A percentile compares a stretch with the other conserved stretches of the same genome.
Conservation (phyloP, 2,797 vertebrate species). For the Sparidentex hasta region DNA sequence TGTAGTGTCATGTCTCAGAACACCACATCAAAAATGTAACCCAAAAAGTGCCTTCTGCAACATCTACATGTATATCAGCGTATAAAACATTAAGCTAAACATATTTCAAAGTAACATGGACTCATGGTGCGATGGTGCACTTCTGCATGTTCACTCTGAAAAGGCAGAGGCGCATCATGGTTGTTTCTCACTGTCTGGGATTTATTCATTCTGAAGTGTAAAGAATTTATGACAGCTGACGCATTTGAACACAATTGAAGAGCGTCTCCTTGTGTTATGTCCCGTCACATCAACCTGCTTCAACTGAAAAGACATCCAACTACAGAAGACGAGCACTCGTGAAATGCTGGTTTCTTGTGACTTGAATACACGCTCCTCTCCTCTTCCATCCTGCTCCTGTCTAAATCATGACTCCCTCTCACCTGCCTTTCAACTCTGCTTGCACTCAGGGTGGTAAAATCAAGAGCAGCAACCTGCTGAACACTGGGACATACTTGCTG, state of each 20-base stretch:
- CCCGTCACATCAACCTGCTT: constrained; percentile 15
- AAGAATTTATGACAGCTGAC: constrained; percentile 40
- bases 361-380: constrained; percentile 5
- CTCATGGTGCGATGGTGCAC: background rate
- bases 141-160: constrained; percentile 25
- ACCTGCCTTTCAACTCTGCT: constrained; percentile 14
- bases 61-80: background rate
- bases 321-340: constrained; percentile 19
- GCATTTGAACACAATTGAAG: constrained; percentile 40
- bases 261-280: constrained; percentile 51
- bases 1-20: constrained; percentile 11
- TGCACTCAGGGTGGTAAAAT: constrained; percentile 41
- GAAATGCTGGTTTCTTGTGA: constrained; percentile 26
- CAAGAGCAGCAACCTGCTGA: constrained; percentile 36
- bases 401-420: constrained; percentile 35
- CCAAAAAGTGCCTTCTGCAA: background rate
- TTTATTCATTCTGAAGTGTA: constrained; percentile 47
- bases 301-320: constrained; percentile 32
- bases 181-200: constrained; percentile 34
- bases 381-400: background rate
- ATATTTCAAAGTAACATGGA: constrained; percentile 16
- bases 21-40: constrained; percentile 1
- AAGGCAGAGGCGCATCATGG: constrained; percentile 8
- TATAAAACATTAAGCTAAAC: constrained; percentile 26
- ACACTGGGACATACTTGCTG: constrained; percentile 32